Conservation (phyloP, 2,888 invertebrate genomes). For the Diarsia brunnea region DNA sequence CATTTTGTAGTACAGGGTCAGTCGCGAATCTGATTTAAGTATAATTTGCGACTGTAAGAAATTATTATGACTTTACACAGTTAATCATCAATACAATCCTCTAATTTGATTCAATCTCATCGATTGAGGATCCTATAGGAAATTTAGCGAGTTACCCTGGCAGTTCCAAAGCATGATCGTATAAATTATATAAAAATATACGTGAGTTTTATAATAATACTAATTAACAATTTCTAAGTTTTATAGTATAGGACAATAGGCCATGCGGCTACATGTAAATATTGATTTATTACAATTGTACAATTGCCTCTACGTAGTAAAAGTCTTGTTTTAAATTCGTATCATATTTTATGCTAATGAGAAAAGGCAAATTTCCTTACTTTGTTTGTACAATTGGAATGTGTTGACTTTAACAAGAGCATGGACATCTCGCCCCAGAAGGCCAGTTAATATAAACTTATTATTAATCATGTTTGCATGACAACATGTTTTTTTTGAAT, state of each 20-base stretch:
- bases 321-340: constrained; percentile 42
- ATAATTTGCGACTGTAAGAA: too few relatives aligned
- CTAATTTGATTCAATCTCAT: too few relatives aligned
- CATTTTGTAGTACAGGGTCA: too few relatives aligned
- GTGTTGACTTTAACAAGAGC: constrained; percentile 20
- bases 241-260: not conserved
- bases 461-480: not conserved
- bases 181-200: too few relatives aligned
- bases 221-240: not conserved
- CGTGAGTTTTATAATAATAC: not conserved
- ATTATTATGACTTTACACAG: too few relatives aligned
- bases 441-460: not conserved
- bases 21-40: too few relatives aligned
- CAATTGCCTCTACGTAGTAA: not conserved
- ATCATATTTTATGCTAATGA: constrained; percentile 32
- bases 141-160: too few relatives aligned
- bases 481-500: not conserved
- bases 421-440: not conserved
- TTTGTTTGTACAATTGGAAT: constrained; percentile 68
- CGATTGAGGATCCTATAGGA: too few relatives aligned
- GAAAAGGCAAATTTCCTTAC: constrained; percentile 60
- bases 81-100: too few relatives aligned
- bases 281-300: not conserved
- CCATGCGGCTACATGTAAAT: constrained; percentile 1
- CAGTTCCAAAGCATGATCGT: too few relatives aligned